These are phyloP conservation scores for Volucella inanis DNA, from an alignment of 2,888 invertebrate species.

Conservation along the genomic window DNA sequence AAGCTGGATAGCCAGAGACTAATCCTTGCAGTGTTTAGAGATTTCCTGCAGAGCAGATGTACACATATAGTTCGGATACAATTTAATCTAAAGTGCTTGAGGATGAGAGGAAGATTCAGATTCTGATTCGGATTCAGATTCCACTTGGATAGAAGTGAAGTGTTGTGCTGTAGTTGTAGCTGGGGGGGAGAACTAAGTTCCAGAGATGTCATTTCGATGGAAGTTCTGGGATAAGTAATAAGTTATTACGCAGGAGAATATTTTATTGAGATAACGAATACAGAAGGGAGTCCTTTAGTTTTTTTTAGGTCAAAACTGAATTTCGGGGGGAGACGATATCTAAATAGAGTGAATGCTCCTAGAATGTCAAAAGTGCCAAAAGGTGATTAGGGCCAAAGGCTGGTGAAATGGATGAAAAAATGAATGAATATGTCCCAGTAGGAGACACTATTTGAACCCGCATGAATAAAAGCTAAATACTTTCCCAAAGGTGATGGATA, in stretches of 20 bases:
- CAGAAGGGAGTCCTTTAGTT: neutral
- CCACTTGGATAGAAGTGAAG: conserved; percentile 12
- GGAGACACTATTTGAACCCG: too few species aligned
- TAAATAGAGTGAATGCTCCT: neutral
- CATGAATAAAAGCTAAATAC: too few species aligned
- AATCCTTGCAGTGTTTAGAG: conserved; percentile 59
- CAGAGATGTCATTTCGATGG: neutral
- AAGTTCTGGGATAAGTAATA: conserved; percentile 1
- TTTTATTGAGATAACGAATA: neutral
- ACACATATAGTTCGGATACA: conserved; percentile 36
- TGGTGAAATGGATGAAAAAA: too few species aligned
- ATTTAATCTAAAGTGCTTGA: conserved; percentile 41
- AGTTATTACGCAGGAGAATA: neutral
- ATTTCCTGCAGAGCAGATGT: conserved; percentile 40
- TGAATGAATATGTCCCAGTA: too few species aligned
- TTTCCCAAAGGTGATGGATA: too few species aligned
- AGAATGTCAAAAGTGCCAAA: neutral
- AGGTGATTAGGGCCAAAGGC: neutral
- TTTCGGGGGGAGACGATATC: conserved; percentile 3
- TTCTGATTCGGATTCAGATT: neutral
- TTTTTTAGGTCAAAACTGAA: conserved; percentile 2
- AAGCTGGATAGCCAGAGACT: conserved; percentile 36
- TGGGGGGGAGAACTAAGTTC: neutral
- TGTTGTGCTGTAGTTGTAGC: neutral
- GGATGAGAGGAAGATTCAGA: conserved; percentile 2